These are phyloP conservation scores for Protobothrops flavoviridis DNA, from an alignment of 2,113 vertebrate species.

Conservation along the genomic window DNA sequence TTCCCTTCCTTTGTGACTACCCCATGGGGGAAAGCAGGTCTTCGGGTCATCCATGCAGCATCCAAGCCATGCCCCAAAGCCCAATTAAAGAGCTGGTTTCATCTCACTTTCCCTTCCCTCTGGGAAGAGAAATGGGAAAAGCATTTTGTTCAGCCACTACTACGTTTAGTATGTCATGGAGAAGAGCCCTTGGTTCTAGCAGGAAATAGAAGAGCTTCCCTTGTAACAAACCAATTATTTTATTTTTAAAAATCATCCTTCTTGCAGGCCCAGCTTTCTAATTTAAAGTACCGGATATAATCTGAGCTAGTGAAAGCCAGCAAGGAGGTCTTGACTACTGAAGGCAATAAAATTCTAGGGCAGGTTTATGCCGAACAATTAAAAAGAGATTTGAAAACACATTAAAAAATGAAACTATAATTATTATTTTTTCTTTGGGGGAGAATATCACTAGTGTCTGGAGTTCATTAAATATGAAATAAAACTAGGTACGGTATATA, in stretches of 20 bases:
- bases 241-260: neutral
- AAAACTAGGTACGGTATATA: constrained; percentile 36
- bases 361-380: constrained; percentile 80
- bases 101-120: neutral
- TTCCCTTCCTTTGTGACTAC: neutral
- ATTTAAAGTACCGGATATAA: constrained; percentile 68
- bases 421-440: constrained; percentile 64
- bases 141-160: neutral
- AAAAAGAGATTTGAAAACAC: constrained; percentile 75
- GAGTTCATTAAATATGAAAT: constrained; percentile 50
- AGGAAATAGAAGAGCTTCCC: constrained; percentile 36
- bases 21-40: neutral
- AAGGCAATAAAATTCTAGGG: constrained; percentile 77
- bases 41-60: neutral
- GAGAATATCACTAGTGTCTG: constrained; percentile 65
- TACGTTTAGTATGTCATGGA: neutral
- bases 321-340: constrained; percentile 68
- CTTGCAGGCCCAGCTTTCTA: constrained; percentile 24
- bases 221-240: constrained; percentile 54
- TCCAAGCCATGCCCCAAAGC: neutral
- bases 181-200: neutral
- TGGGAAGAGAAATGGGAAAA: neutral
- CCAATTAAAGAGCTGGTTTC: neutral
- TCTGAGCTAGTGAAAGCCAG: constrained; percentile 77
- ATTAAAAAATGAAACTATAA: constrained; percentile 79